Percentiles rank a stretch among this genome's conserved stretches.
Conservation (phyloP, 2,113 vertebrate species). For the Dromaius novaehollandiae region DNA sequence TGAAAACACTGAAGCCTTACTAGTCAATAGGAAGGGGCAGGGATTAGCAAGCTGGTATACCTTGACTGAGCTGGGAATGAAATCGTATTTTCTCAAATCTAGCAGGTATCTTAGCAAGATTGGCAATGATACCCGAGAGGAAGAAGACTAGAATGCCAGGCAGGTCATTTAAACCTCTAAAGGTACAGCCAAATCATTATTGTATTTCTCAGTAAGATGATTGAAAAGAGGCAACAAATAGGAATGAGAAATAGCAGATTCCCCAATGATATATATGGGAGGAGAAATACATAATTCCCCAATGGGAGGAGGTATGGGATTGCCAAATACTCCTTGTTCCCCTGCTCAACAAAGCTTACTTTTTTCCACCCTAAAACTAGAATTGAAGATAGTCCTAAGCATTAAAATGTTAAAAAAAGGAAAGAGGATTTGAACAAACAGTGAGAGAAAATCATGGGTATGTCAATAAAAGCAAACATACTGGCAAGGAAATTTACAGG, state of each 20-base stretch:
- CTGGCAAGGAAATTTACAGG: not conserved
- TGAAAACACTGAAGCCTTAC: not conserved
- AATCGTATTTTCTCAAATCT: not conserved
- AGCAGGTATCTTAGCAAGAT: not conserved
- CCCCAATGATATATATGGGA: not conserved
- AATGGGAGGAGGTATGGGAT: not conserved
- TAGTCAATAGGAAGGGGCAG: not conserved
- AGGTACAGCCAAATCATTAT: not conserved
- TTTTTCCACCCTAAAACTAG: not conserved
- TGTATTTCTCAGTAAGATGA: not conserved
- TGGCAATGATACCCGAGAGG: not conserved
- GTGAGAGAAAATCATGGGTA: not conserved
- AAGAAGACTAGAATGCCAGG: not conserved
- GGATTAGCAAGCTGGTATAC: accelerated
- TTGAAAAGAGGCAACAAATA: not conserved
- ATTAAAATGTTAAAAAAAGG: not conserved
- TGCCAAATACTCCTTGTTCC: not conserved
- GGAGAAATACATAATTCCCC: not conserved
- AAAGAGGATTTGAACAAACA: not conserved
- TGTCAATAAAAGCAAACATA: not conserved
- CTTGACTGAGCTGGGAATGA: not conserved
- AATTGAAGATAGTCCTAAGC: not conserved
- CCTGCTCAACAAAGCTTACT: not conserved
- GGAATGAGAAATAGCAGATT: not conserved
- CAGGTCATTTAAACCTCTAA: not conserved